Evolutionary conservation across 2,888 invertebrate genomes (phyloP).

Genomic region (Ophraella communa): DNA sequence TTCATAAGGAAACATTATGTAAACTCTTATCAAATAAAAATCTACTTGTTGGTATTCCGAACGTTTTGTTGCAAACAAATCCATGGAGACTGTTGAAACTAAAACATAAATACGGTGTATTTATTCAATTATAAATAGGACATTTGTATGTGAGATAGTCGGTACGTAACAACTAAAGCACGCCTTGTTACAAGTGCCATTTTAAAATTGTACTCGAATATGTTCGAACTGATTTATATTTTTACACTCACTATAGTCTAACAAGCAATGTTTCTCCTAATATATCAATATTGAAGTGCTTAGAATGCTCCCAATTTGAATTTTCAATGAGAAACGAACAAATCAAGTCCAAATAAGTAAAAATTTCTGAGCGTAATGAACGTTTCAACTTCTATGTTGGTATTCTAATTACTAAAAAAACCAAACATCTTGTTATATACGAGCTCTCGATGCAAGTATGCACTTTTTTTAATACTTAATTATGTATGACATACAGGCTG

Average conservation of each 20-base stretch:
- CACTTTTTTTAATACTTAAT: neutral
- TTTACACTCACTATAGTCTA: slow-evolving; percentile 20
- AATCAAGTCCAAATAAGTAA: slow-evolving; percentile 23
- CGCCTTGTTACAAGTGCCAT: slow-evolving; percentile 23
- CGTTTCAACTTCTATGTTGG: neutral
- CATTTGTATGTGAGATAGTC: slow-evolving; percentile 20
- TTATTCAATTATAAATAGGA: slow-evolving; percentile 12
- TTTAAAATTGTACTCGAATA: slow-evolving; percentile 27
- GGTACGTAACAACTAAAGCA: slow-evolving; percentile 12
- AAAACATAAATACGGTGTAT: neutral
- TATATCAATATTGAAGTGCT: slow-evolving; percentile 6
- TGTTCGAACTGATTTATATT: slow-evolving; percentile 24
- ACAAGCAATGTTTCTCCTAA: slow-evolving; percentile 12
- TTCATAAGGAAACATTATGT: neutral
- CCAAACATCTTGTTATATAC: neutral
- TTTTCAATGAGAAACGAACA: slow-evolving; percentile 19
- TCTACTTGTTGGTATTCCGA: neutral
- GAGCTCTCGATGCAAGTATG: neutral
- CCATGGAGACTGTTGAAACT: neutral
- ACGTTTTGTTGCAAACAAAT: neutral
- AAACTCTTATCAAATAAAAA: neutral
- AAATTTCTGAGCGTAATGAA: slow-evolving; percentile 20
- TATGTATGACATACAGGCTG: no score
- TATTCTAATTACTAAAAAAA: neutral
- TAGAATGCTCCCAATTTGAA: slow-evolving; percentile 16